Percentiles rank a stretch among this genome's conserved stretches.
Evolutionary conservation across 1,140 invertebrate genomes (phyloP).

Genomic region (Limonius californicus): DNA sequence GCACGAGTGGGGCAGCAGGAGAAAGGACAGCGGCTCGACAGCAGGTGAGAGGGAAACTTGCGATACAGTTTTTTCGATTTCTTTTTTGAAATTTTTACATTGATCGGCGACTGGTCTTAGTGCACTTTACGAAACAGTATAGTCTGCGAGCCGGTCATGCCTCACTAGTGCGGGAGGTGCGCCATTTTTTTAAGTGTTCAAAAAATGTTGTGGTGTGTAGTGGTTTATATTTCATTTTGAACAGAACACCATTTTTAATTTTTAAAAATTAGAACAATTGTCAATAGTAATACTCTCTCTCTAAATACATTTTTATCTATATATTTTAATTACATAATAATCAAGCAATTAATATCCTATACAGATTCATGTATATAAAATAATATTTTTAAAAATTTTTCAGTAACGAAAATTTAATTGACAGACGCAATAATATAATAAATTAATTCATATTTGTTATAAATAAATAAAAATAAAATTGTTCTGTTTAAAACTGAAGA

Average conservation of each 20-base stretch:
- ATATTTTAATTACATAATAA: too few relatives aligned
- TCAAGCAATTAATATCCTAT: too few relatives aligned
- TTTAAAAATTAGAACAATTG: background rate
- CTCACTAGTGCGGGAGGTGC: background rate
- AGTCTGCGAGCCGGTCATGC: background rate
- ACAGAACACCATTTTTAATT: background rate
- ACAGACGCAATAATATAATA: too few relatives aligned
- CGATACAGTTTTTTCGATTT: conserved; percentile 22
- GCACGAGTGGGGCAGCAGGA: conserved; percentile 17
- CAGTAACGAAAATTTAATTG: too few relatives aligned
- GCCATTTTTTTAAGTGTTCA: background rate
- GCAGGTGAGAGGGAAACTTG: conserved; percentile 20
- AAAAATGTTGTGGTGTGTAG: background rate
- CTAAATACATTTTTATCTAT: too few relatives aligned
- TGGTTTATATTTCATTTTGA: background rate
- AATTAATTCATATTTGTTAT: too few relatives aligned
- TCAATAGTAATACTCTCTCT: too few relatives aligned
- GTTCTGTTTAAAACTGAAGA: too few relatives aligned
- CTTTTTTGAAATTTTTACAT: conserved; percentile 20
- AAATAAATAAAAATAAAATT: too few relatives aligned
- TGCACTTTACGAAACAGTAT: conserved; percentile 6
- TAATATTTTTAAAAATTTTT: too few relatives aligned
- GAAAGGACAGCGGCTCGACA: conserved; percentile 15
- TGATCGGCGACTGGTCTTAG: conserved; percentile 10
- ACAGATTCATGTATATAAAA: too few relatives aligned